Conservation (phyloP, 53 echinoderm and acorn worm species). For the Mesocentrotus franciscanus region DNA sequence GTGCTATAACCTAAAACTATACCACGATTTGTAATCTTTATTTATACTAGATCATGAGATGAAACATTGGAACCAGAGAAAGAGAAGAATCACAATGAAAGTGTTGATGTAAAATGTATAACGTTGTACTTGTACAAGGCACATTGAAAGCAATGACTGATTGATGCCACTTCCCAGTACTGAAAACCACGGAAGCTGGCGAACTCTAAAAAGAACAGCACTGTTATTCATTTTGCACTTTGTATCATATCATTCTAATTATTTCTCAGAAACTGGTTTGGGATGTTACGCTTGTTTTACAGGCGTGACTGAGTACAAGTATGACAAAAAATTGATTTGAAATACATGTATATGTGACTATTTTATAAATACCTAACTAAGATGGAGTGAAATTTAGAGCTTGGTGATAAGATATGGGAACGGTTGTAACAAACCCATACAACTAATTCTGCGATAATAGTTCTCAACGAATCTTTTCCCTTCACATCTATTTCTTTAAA, state of each 20-base stretch:
- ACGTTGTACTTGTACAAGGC: not conserved
- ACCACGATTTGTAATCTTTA: not conserved
- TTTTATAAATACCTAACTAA: no score
- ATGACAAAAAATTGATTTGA: not conserved
- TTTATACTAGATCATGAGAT: not conserved
- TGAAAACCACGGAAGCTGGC: not conserved
- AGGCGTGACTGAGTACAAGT: not conserved
- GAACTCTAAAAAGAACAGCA: not conserved
- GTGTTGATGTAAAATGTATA: not conserved
- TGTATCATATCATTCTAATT: not conserved
- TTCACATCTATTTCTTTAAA: no score
- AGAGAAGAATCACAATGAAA: not conserved
- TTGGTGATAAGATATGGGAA: no score
- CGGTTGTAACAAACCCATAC: no score
- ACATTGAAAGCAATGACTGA: not conserved
- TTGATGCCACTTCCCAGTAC: not conserved
- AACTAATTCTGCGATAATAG: no score
- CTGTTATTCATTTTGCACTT: not conserved
- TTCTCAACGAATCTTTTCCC: no score
- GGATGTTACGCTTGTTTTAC: not conserved
- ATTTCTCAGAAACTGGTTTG: not conserved
- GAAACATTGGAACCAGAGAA: not conserved
- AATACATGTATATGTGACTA: no score
- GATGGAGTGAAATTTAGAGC: no score
- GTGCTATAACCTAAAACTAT: not conserved